These are phyloP conservation scores for Synergus japonicus DNA, from an alignment of 2,888 invertebrate species.

Conservation along the genomic window DNA sequence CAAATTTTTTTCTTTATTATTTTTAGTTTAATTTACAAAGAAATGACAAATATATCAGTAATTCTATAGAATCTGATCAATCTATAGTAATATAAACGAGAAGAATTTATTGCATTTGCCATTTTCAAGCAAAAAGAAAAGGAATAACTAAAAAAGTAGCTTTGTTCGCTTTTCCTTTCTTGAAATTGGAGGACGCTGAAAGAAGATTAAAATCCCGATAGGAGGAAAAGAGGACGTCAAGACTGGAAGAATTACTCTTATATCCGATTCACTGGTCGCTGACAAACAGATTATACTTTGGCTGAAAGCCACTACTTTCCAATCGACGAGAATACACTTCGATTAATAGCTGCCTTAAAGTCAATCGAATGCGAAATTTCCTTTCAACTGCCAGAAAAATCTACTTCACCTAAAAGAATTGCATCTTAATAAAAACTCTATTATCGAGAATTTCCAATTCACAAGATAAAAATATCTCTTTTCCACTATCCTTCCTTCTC, in stretches of 20 bases:
- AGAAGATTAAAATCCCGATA: slow-evolving; percentile 39
- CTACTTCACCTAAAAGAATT: not conserved
- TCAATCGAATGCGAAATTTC: slow-evolving; percentile 62
- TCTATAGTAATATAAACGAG: not conserved
- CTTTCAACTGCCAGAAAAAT: not conserved
- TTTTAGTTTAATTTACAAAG: not conserved
- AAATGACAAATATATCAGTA: no score
- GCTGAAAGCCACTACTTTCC: slow-evolving; percentile 49
- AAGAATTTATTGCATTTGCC: not conserved
- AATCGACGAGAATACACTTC: slow-evolving; percentile 46
- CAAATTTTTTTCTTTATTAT: not conserved
- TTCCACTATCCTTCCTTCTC: not conserved
- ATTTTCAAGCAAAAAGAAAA: not conserved
- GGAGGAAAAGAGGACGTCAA: slow-evolving; percentile 18
- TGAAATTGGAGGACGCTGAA: slow-evolving; percentile 30
- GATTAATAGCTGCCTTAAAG: slow-evolving; percentile 62
- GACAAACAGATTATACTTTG: slow-evolving; percentile 53
- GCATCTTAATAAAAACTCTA: not conserved
- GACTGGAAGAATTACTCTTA: slow-evolving; percentile 39
- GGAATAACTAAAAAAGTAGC: slow-evolving; percentile 21
- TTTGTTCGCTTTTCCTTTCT: slow-evolving; percentile 31
- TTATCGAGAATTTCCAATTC: not conserved
- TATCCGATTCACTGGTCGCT: slow-evolving; percentile 50
- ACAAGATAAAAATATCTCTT: not conserved
- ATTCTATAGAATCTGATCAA: not conserved